Base-by-base conservation (phyloP, 2,797 vertebrate genomes). In the Tauraco hartlaubi region DNA sequence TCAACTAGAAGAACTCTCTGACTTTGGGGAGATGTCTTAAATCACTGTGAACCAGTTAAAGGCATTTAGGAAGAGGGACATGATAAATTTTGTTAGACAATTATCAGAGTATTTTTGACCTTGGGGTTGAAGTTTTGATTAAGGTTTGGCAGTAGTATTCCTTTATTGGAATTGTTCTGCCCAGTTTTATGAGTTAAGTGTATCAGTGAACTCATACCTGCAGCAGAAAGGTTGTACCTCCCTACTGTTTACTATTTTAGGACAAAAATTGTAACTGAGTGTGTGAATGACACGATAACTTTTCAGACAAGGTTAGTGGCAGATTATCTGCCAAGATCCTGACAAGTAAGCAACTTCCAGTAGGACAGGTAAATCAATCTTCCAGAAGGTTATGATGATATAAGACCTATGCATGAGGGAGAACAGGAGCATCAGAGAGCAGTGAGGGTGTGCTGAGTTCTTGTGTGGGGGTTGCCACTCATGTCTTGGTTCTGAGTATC, bases 271-370 rank as follows among this genome's bases (percentile, higher is more conserved):
- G 37, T 67, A 74, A 26, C 66, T 44, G 31, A 37, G 26, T 63
- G 16, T 72, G 67, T 69, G 76, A 92, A 84, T 75, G 87, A 73
- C 63, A 26, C 5, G 6, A 5, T 81, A 95, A 82, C 83, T 95
- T 93, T 80, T 71, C 63, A 87, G 94, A 81, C 54, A 86, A 94
- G 77, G 91, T 90, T 96, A 92, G 85, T 68, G 49, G 74, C 71
- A 79, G 63, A 86, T 90, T 56, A 71, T 71, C 71, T 95, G 83
- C 83, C 88, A 92, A 81, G 83, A 84, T 72, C n/a, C 56, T 93
- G 92, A 66, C 83, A 84, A 90, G 94, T 88, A 95, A 92, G 83
- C 66, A 81, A 80, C 62, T 93, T 94, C 26, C 56, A 66, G 62
- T 5, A 58, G 69, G 82, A 78, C n/a, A 84, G 69, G 86, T 85